Evolutionary conservation across 2,797 vertebrate species (phyloP), one percentile per base, ranked within the genome.

Genomic region (Coluber constrictor): DNA sequence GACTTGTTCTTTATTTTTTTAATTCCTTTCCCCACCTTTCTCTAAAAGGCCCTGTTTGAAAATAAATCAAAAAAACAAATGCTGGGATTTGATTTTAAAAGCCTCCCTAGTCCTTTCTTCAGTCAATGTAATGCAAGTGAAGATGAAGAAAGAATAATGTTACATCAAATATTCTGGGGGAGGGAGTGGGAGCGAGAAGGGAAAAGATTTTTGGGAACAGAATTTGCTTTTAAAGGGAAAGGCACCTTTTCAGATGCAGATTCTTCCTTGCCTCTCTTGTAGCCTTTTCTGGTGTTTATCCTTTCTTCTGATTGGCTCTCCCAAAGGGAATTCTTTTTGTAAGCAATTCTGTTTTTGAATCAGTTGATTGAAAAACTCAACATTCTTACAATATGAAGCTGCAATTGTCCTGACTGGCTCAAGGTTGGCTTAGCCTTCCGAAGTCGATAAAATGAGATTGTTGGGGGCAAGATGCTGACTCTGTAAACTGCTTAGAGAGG

Each of bases 261-360:
- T 91, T 94, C 37, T 93, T 91, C 92, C 87, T 59, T 95, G 92
- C 93, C 27, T 93, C 92, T 25, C 87, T 93, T 94, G 90, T 94
- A 93, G 94, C 95, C 94, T 90, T 91, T 93, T 95, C 92, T 92
- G 91, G 94, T 88, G 96, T 93, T 94, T 92, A 83, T 91, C 2
- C 4, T n/a, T 66, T n/a, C 29, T 96, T 94, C 37, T 4, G 93
- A 91, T 90, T 94, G 93, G 88, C 95, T 74, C 93, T 95, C 95
- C 95, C 96, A 89, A 92, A 94, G 91, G 95, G 95, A 93, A 60
- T 60, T 91, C 92, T 95, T 93, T 93, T 96, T 95, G 95, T 94
- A 92, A 96, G 92, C 87, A 56, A 94, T 96, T 95, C 96, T 94
- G 96, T 95, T 95, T 95, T 96, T 95, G 96, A 92, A 92, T 23